These are phyloP conservation scores for Peromyscus eremicus DNA, from an alignment of 2,797 vertebrate genomes.

Conservation along the genomic window DNA sequence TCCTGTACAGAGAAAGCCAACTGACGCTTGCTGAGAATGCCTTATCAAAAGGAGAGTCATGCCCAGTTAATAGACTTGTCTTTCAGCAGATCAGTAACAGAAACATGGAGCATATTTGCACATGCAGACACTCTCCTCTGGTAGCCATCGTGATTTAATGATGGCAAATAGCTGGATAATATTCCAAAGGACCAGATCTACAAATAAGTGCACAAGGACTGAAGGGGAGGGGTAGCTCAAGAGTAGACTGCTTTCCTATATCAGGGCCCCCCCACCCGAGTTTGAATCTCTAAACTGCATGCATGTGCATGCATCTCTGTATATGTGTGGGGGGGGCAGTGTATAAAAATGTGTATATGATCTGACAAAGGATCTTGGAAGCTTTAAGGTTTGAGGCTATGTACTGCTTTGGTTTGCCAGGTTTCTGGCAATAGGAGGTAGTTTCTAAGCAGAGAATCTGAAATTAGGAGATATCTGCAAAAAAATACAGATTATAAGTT, in stretches of 20 bases:
- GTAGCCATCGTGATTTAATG: neutral
- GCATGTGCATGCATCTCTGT: neutral
- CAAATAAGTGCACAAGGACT: neutral
- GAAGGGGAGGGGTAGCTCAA: too few relatives aligned
- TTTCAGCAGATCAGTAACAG: neutral
- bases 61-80: neutral
- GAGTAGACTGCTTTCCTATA: neutral
- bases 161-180: neutral
- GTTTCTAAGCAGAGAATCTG: neutral
- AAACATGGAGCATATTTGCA: neutral
- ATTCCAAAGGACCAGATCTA: neutral
- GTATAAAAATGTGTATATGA: neutral
- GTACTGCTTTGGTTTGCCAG: neutral
- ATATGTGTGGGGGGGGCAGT: neutral
- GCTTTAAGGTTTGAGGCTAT: neutral
- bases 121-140: fast-evolving
- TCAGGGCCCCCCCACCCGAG: too few relatives aligned
- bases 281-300: neutral
- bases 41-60: neutral
- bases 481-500: neutral
- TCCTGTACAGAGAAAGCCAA: neutral
- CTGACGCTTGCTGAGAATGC: neutral
- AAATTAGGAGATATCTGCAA: neutral
- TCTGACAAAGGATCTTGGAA: neutral
- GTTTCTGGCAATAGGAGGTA: neutral